Percentiles rank a stretch among this genome's conserved stretches.
Evolutionary conservation across 1,140 invertebrate species (phyloP).

Genomic region (Marisa cornuarietis): DNA sequence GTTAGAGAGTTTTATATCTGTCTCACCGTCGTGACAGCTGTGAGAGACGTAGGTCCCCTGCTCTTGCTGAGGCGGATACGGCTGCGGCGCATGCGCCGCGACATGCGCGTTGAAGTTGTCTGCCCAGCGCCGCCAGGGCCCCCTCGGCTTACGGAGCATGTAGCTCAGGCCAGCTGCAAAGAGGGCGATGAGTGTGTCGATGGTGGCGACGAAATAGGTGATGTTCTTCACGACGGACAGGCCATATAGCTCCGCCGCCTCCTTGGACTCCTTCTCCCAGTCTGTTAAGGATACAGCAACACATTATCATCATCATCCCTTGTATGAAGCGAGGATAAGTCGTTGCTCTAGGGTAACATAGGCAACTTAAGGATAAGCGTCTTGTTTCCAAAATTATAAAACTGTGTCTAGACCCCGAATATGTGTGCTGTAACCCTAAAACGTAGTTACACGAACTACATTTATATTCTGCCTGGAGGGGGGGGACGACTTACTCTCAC

Average conservation of each 20-base stretch:
- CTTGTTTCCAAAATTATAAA: too few species aligned
- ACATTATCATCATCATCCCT: too few species aligned
- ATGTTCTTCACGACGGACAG: slow-evolving; percentile 8
- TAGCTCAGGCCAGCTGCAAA: slow-evolving; percentile 3
- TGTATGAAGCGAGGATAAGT: too few species aligned
- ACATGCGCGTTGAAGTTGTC: slow-evolving; percentile 21
- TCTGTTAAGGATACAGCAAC: background rate
- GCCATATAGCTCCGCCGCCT: slow-evolving; percentile 11
- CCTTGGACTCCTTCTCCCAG: slow-evolving; percentile 16
- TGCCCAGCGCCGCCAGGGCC: slow-evolving; percentile 20
- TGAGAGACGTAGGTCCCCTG: slow-evolving; percentile 14
- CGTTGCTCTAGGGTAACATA: too few species aligned
- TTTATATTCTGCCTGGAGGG: too few species aligned
- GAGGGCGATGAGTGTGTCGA: slow-evolving; percentile 21
- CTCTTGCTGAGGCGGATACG: slow-evolving; percentile 14
- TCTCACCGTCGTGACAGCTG: slow-evolving; percentile 10
- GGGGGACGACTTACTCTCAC: too few species aligned
- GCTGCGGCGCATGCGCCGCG: slow-evolving; percentile 18
- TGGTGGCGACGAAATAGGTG: slow-evolving; percentile 25
- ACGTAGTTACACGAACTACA: too few species aligned
- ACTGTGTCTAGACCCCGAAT: too few species aligned
- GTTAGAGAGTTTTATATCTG: background rate
- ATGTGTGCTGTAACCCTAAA: too few species aligned
- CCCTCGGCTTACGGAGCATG: slow-evolving; percentile 7
- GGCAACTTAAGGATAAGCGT: too few species aligned